Evolutionary conservation across 2,797 vertebrate genomes (phyloP), one percentile per base, ranked within the genome.

Genomic region (Tangara arthus): DNA sequence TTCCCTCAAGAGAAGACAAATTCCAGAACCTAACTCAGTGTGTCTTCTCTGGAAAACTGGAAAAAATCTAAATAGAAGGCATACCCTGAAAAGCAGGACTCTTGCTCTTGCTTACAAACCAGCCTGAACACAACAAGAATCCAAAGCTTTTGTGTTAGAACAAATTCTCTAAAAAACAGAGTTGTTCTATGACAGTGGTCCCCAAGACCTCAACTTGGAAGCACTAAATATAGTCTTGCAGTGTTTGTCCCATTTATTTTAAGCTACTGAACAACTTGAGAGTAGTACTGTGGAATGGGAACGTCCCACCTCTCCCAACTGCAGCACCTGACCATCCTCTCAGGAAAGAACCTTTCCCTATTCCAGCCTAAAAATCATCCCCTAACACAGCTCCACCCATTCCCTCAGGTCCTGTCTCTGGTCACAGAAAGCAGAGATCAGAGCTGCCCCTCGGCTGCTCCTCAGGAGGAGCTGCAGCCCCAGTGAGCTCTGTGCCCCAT

Each of bases 281-380:
- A 71, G 26, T 11, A 12, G 19, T 24, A 16, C 30, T 52, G 27
- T 35, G 44, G 28, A 87, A 68, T 1, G 8, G 41, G 24, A 72
- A 82, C 7, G 15, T 22, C 14, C 16, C 26, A 66, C 17, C 46
- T 34, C 53, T 52, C 57, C 28, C 4, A 3, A 57, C 82, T 84
- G 44, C 49, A 78, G 27, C 0, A 2, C 23, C 42, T 0, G 0
- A 56, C 21, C 47, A 81, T 6, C 5, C 35, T 61, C 63, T 55
- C 8, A 9, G 41, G 14, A 32, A 68, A 44, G 63, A 69, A 23
- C 27, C 27, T 49, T 68, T 41, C 22, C 55, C 41, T n/a, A 23
- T 28, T 47, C 32, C 61, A 81, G 69, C 11, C 56, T 49, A 42
- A 49, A 28, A 37, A 37, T 41, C 26, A 53, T 4, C 6, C 49